Evolutionary conservation across 2,113 vertebrate genomes (phyloP).

Genomic region (Centropristis striata): DNA sequence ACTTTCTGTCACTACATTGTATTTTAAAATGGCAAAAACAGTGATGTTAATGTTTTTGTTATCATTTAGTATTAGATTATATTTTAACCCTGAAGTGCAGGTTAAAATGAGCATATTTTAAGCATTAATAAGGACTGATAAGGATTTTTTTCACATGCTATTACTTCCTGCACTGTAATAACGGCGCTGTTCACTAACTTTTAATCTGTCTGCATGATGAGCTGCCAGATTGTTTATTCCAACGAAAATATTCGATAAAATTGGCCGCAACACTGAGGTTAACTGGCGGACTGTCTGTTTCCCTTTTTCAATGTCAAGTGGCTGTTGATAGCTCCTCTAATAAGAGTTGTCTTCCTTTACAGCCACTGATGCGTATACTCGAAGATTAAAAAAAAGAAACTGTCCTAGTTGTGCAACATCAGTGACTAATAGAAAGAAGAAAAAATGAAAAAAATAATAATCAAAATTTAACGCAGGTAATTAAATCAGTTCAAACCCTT

Average conservation of each 20-base stretch:
- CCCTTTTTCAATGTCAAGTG: constrained; percentile 68
- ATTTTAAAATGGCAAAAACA: neutral
- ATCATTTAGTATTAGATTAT: neutral
- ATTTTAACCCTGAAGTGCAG: no score
- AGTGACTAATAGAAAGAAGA: neutral
- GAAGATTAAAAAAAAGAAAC: constrained; percentile 9
- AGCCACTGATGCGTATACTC: constrained; percentile 46
- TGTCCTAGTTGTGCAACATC: constrained; percentile 36
- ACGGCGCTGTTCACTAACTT: neutral
- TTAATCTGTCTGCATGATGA: neutral
- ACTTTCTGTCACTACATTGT: neutral
- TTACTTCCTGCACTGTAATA: neutral
- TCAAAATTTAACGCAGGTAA: neutral
- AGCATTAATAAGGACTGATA: neutral
- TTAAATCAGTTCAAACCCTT: neutral
- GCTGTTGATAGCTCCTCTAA: constrained; percentile 60
- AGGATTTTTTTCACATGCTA: neutral
- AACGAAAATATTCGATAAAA: constrained; percentile 45
- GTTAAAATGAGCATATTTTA: neutral
- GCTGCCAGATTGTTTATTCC: constrained; percentile 18
- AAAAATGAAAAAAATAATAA: neutral
- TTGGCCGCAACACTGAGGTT: constrained; percentile 26
- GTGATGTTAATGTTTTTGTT: neutral
- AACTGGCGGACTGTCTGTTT: constrained; percentile 36
- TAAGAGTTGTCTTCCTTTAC: constrained; percentile 27